Evolutionary conservation across 2,797 vertebrate species (phyloP), one percentile per base, ranked within the genome.

Genomic region (Rousettus madagascariensis): DNA sequence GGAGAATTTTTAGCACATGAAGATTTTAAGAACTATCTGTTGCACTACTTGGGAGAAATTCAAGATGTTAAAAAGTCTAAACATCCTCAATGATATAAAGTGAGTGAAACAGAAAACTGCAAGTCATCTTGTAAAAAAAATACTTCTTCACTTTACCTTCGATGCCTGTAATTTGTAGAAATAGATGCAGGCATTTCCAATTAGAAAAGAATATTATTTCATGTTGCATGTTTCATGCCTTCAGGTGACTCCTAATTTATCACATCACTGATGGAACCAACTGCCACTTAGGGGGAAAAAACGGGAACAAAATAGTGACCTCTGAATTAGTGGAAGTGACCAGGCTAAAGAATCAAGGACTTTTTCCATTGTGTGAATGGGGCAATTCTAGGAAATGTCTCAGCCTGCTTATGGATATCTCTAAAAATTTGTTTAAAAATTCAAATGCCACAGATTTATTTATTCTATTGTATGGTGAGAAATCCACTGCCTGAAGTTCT

Each of bases 381-480:
- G 15, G 20, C 53, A 36, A 9, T 55, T 92, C 55, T n/a, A 75
- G 74, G 53, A 95, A 49, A n/a, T 22, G 8, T 71, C 82, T 94
- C 82, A 30, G 38, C 15, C 46, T 61, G 82, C 74, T 95, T 84
- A 69, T n/a, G 30, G 63, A 79, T 80, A 55, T 92, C 94, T 74
- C 30, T 55, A n/a, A 49, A n/a, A 86, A 83, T 86, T 77, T 88
- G 68, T 66, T 95, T 89, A 80, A 95, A 89, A 94, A 89, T 72
- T 88, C 63, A 89, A 49, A 94, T 80, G 26, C 30, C 6, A 1
- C 30, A 51, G 41, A 68, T 90, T 77, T 57, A 74, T 41, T 66
- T 66, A 17, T 63, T 38, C 41, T 86, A 38, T 63, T 38, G 49
- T 86, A 43, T 63, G 30, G 53, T 77, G 59, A 95, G 65, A 86